Conservation (phyloP, 2,888 invertebrate species). For the Dione vanillae region DNA sequence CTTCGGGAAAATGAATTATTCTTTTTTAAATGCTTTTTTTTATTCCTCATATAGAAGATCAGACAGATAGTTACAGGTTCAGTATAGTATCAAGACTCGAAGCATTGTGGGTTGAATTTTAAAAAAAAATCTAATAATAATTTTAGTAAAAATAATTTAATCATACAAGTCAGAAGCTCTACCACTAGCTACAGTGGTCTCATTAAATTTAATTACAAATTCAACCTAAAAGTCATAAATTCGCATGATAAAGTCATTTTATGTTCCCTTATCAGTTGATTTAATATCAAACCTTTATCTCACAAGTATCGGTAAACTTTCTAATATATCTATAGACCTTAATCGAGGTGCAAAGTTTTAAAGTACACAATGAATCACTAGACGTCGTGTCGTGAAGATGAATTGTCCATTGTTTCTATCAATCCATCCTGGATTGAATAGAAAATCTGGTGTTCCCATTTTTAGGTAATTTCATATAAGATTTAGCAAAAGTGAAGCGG, state of each 20-base stretch:
- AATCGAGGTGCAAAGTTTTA: constrained; percentile 29
- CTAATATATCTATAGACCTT: constrained; percentile 21
- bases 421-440: constrained; percentile 28
- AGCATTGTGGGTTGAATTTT: too few species aligned
- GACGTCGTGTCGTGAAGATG: constrained; percentile 20
- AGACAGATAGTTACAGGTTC: too few species aligned
- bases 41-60: too few species aligned
- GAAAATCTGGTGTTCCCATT: constrained; percentile 5
- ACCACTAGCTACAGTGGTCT: too few species aligned
- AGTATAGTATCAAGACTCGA: too few species aligned
- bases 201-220: too few species aligned
- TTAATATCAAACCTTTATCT: too few species aligned
- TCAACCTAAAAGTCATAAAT: neutral
- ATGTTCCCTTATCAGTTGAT: neutral
- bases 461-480: constrained; percentile 12
- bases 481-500: neutral
- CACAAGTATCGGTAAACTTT: constrained; percentile 22
- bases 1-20: too few species aligned
- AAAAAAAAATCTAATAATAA: too few species aligned
- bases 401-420: constrained; percentile 20
- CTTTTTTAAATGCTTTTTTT: too few species aligned
- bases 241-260: neutral
- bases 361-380: constrained; percentile 29
- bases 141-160: too few species aligned
- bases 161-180: too few species aligned